phyloP scores from a whole-genome alignment of 2,113 vertebrate genomes.

The Theristicus caerulescens region DNA sequence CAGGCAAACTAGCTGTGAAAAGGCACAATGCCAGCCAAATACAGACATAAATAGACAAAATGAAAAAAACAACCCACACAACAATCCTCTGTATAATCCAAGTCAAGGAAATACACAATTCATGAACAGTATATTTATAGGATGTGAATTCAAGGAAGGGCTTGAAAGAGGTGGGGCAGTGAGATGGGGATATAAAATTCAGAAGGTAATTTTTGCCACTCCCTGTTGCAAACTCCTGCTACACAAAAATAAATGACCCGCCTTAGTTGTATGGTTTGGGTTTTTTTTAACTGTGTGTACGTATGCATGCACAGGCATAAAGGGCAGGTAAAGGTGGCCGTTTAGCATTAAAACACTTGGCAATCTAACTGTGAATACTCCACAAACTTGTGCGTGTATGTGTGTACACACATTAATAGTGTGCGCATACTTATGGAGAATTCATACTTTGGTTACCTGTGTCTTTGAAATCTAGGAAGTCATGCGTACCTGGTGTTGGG shows the following conservation, averaged over 20 bases:
- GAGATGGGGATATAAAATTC: neutral
- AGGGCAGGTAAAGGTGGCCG: neutral
- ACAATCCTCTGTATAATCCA: neutral
- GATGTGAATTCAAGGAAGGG: neutral
- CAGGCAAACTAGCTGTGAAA: conserved; percentile 48
- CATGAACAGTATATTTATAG: neutral
- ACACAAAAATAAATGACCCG: neutral
- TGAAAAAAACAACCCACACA: neutral
- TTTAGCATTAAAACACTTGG: neutral
- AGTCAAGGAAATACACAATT: neutral
- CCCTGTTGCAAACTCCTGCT: neutral
- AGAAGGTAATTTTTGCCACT: neutral
- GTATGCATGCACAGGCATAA: neutral
- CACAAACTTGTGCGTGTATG: neutral
- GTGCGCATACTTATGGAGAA: fast-evolving
- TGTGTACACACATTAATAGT: neutral
- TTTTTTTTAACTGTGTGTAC: neutral
- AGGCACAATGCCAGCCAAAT: conserved; percentile 19
- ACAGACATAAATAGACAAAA: neutral
- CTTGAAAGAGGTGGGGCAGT: neutral
- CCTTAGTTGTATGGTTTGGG: neutral
- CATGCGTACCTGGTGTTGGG: neutral
- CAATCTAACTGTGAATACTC: neutral
- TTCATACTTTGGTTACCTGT: neutral
- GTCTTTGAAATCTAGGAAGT: neutral